phyloP scores from a whole-genome alignment of 2,113 vertebrate species.

The Pseudorhombus dupliciocellatus region DNA sequence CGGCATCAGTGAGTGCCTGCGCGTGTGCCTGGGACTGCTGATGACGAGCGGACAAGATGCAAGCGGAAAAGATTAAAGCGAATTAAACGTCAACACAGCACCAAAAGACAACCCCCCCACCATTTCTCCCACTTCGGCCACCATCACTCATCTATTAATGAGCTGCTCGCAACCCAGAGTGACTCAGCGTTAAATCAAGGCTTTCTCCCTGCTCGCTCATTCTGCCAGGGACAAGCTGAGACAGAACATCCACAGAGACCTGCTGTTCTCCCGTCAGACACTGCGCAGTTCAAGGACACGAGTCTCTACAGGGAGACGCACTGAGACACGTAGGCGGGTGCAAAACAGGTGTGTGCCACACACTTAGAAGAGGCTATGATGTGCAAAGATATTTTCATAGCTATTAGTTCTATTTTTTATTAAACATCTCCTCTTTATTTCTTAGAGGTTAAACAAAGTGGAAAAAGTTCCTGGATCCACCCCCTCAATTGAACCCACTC shows the following conservation, averaged over 20 bases:
- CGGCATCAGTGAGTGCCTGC: neutral
- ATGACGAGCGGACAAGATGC: constrained; percentile 3
- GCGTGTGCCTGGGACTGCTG: constrained; percentile 20
- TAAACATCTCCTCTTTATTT: no score
- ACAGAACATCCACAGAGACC: constrained; percentile 46
- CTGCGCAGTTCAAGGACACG: constrained; percentile 43
- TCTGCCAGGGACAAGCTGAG: constrained; percentile 57
- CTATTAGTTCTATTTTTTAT: no score
- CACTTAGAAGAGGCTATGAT: no score
- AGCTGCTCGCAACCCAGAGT: constrained; percentile 34
- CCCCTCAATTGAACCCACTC: no score
- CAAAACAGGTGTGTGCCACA: neutral
- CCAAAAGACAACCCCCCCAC: constrained; percentile 25
- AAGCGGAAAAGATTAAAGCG: constrained; percentile 12
- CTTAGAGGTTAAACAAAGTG: no score
- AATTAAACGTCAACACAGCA: constrained; percentile 41
- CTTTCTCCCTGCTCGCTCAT: constrained; percentile 51
- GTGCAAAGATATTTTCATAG: no score
- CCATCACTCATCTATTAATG: constrained; percentile 47
- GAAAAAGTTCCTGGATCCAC: no score
- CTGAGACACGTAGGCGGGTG: constrained; percentile 7
- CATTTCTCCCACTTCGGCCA: constrained; percentile 37
- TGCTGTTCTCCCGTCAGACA: constrained; percentile 49
- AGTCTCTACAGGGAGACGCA: constrained; percentile 19
- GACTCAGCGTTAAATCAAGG: constrained; percentile 63